Percentiles rank a stretch among this genome's conserved stretches.
Evolutionary conservation across 2,888 invertebrate species (phyloP).

Genomic region (Catotricha subobsoleta): DNA sequence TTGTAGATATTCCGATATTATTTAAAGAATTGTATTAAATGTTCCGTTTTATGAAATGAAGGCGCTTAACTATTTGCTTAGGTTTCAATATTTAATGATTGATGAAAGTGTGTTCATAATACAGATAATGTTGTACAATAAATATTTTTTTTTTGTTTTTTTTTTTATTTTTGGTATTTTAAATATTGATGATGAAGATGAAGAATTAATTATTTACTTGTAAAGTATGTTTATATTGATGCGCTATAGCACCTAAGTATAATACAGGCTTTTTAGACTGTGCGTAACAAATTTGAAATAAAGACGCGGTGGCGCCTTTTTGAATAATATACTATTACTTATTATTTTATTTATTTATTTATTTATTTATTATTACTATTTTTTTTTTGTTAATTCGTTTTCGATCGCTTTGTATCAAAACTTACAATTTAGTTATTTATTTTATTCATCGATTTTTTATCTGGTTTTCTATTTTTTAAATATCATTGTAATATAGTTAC

Average conservation of each 20-base stretch:
- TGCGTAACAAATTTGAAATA: conserved; percentile 6
- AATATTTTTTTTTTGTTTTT: too few relatives aligned
- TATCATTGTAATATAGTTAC: too few relatives aligned
- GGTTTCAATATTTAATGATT: too few relatives aligned
- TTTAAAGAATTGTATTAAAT: neutral
- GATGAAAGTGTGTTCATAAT: too few relatives aligned
- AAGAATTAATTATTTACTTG: too few relatives aligned
- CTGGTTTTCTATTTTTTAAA: neutral
- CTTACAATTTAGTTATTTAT: neutral
- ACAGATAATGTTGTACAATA: too few relatives aligned
- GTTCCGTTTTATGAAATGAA: neutral
- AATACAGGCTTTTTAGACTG: too few relatives aligned
- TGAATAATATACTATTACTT: neutral
- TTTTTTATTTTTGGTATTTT: too few relatives aligned
- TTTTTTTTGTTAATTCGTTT: conserved; percentile 4
- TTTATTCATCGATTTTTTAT: neutral
- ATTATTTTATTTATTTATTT: neutral
- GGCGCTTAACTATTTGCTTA: too few relatives aligned
- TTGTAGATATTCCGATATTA: neutral
- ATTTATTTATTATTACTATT: neutral
- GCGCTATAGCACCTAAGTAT: too few relatives aligned
- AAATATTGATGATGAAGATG: too few relatives aligned
- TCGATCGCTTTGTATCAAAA: conserved; percentile 1
- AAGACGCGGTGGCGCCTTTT: conserved; percentile 9
- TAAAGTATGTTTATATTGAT: too few relatives aligned